A percentile compares a stretch with the other conserved stretches of the same genome.
Evolutionary conservation across 2,797 vertebrate genomes (phyloP).

Genomic region (Siniperca undulata): DNA sequence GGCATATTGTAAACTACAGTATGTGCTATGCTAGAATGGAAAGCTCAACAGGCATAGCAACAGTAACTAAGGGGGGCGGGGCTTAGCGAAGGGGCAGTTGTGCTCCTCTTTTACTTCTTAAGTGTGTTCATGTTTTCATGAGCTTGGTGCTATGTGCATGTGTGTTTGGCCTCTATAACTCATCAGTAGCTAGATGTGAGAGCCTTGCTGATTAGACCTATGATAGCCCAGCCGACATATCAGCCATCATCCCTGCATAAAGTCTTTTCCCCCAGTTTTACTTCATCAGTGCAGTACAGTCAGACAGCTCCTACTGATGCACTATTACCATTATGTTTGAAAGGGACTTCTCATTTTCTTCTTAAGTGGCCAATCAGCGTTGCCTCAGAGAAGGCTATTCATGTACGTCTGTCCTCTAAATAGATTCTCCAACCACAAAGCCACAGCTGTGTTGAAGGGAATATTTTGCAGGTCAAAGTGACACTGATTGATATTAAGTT

Average conservation of each 20-base stretch:
- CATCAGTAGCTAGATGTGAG: background rate
- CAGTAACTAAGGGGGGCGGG: background rate
- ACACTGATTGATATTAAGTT: conserved; percentile 47
- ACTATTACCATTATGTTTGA: conserved; percentile 75
- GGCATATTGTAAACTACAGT: background rate
- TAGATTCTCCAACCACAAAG: conserved; percentile 35
- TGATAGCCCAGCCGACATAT: conserved; percentile 36
- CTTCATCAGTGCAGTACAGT: conserved; percentile 68
- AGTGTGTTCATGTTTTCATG: conserved; percentile 8
- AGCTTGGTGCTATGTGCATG: background rate
- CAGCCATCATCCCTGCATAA: conserved; percentile 17
- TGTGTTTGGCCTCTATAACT: conserved; percentile 6
- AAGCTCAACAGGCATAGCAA: background rate
- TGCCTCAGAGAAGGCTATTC: conserved; percentile 42
- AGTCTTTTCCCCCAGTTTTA: conserved; percentile 55
- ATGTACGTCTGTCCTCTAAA: conserved; percentile 19
- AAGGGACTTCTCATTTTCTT: conserved; percentile 72
- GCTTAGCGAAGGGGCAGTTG: background rate
- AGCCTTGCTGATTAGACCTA: conserved; percentile 32
- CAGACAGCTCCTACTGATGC: conserved; percentile 62
- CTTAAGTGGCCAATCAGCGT: conserved; percentile 75
- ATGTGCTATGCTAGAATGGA: background rate
- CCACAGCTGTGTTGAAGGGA: conserved; percentile 28
- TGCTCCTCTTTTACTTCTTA: background rate
- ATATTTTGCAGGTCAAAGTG: conserved; percentile 42